These are phyloP conservation scores for Donacobius atricapilla DNA, from an alignment of 2,113 vertebrate species.

Conservation along the genomic window DNA sequence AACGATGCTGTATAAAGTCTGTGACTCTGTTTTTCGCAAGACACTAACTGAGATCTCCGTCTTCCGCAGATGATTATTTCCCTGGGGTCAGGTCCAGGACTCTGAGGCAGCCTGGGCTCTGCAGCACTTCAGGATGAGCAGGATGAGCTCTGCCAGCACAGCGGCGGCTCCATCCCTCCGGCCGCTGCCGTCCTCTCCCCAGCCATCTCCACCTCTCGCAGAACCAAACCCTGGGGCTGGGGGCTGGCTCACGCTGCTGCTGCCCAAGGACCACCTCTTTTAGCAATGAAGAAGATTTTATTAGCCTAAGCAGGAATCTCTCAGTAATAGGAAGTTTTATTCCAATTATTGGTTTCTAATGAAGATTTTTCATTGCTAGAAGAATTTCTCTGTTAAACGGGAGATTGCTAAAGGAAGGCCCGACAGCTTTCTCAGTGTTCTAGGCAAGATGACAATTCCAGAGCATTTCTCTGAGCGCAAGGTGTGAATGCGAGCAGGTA, in stretches of 20 bases:
- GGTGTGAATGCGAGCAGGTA: background rate
- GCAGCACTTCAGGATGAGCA: background rate
- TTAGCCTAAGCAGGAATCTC: background rate
- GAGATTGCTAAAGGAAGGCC: background rate
- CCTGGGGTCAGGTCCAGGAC: background rate
- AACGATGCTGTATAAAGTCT: background rate
- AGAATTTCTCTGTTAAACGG: background rate
- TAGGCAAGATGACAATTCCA: background rate
- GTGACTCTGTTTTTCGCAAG: background rate
- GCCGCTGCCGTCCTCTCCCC: background rate
- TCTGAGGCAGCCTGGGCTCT: background rate
- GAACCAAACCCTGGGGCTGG: background rate
- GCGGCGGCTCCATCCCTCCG: background rate
- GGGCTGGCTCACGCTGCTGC: background rate
- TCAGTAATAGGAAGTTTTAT: background rate
- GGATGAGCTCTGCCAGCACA: background rate
- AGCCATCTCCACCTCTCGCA: background rate
- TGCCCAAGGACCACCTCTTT: background rate
- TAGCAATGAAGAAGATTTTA: background rate
- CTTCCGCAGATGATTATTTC: background rate
- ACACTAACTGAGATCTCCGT: background rate
- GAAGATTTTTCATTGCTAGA: background rate
- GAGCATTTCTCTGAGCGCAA: background rate
- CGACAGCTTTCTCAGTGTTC: background rate
- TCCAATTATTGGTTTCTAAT: background rate